A percentile compares a stretch with the other conserved stretches of the same genome.
Conservation (phyloP, 2,888 invertebrate species). For the Leucoma salicis region DNA sequence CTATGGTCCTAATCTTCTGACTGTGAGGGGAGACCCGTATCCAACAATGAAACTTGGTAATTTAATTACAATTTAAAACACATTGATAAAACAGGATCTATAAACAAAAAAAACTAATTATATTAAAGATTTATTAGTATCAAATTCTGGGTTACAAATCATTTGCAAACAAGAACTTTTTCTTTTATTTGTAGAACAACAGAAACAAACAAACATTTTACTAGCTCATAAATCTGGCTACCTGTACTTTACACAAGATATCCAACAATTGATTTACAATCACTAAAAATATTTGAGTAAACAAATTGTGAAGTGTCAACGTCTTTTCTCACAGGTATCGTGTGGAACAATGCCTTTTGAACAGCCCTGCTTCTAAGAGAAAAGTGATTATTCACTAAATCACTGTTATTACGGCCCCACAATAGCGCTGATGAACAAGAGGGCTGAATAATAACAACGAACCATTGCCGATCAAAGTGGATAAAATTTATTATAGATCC, state of each 20-base stretch:
- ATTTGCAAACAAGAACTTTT: too few species aligned
- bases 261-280: conserved; percentile 32
- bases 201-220: background rate
- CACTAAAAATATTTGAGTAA: conserved; percentile 19
- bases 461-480: conserved; percentile 28
- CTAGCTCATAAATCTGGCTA: conserved; percentile 4
- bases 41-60: too few species aligned
- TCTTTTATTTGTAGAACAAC: too few species aligned
- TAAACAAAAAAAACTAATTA: too few species aligned
- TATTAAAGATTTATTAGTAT: too few species aligned
- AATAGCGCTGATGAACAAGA: conserved; percentile 56
- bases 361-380: conserved; percentile 62
- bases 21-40: too few species aligned
- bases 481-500: conserved; percentile 19
- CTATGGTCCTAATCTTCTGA: too few species aligned
- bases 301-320: conserved; percentile 46
- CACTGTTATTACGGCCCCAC: conserved; percentile 68
- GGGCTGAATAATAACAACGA: conserved; percentile 37
- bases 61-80: too few species aligned
- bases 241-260: conserved; percentile 16
- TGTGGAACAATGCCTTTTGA: conserved; percentile 52
- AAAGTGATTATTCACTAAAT: conserved; percentile 65
- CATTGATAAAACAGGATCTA: too few species aligned
- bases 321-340: conserved; percentile 78
- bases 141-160: too few species aligned